Evolutionary conservation across 2,888 invertebrate species (phyloP), one percentile per base, ranked within the genome.

Genomic region (Mesorhabditis belari): DNA sequence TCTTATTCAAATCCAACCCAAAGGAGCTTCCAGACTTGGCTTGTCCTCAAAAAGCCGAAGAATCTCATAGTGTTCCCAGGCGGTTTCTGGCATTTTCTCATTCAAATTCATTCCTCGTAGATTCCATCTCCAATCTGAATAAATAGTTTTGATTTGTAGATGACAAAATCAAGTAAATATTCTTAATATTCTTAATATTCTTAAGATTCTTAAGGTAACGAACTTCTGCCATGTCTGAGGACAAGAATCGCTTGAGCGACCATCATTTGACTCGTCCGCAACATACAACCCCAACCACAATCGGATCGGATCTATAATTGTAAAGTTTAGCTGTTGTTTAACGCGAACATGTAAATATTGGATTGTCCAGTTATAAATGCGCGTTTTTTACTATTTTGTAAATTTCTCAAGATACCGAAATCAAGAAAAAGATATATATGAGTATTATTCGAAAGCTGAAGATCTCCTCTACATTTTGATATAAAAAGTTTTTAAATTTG

Each of bases 231-330:
- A 58, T 92, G 85, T 81, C 90, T 89, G 81, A 91, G 90, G 70
- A 87, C 87, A 50, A 91, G 85, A 61, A 93, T 83, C 12, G 89
- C 91, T 82, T 92, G 92, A 0, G 90, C 91, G 63, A 92, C 83
- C 82, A 93, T 85, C 92, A 93, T 93, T 83, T 93, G 93, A 6
- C 91, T 91, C 82, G 90, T 90, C 55, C 93, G 86, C 25, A 88
- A 75, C 88, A 88, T 88, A 79, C 93, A 93, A 0, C 93, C 92
- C 93, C 93, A 93, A 3, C 93, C 93, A 82, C 91, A 91, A 81
- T 93, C 93, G 3, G 91, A 88, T 1, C 90, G 91, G 73, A 89
- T 88, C 65, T 87, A 87, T 21, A 62, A 35, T 4, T 29, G 23
- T 23, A 21, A 50, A 5, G 51, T 27, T 51, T 25, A 24, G 9